Evolutionary conservation across 2,888 invertebrate genomes (phyloP), one percentile per base, ranked within the genome.

Genomic region (Amblyteles armatorius): DNA sequence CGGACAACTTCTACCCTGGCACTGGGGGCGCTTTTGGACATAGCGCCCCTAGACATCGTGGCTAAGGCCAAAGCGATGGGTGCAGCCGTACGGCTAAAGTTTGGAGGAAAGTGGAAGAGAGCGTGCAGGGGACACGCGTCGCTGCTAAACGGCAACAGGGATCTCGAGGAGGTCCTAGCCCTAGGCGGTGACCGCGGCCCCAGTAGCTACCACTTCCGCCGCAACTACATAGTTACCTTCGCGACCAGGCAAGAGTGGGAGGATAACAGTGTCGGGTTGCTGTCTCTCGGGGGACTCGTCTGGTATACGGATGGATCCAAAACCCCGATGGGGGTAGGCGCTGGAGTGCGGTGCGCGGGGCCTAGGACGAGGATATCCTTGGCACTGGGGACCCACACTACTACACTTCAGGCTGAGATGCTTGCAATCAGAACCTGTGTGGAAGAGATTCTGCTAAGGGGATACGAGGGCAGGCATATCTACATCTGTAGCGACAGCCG

Each of bases 271-370:
- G 40, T 0, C 19, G 0, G 40, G 7, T 9, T 67, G n/a, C 57
- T 69, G 80, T 69, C 22, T 13, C 63, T 71, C 65, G 57, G 83
- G 2, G 65, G 77, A 4, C 67, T 65, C n/a, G 44, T 50, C 77
- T 67, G 48, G 29, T 67, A 67, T 5, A 33, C 33, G 33, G 33
- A 33, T 5, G 5, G 33, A 0, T 33, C 33, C 6, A 33, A 33
- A 33, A 33, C 33, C 33, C 33, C 33, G 6, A 7, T 7, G 7
- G 33, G 33, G 7, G 7, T 7, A 6, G 33, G 33, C 33, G 33
- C 33, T 7, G 33, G 33, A 33, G 33, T 33, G 7, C 7, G 33
- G 7, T 33, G 33, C 33, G 33, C 33, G 33, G 33, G 33, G 33
- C 33, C 33, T 7, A 33, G 33, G 33, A 33, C 33, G 33, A 33